phyloP scores from a whole-genome alignment of 2,113 vertebrate species.

The Muscicapa adusta region DNA sequence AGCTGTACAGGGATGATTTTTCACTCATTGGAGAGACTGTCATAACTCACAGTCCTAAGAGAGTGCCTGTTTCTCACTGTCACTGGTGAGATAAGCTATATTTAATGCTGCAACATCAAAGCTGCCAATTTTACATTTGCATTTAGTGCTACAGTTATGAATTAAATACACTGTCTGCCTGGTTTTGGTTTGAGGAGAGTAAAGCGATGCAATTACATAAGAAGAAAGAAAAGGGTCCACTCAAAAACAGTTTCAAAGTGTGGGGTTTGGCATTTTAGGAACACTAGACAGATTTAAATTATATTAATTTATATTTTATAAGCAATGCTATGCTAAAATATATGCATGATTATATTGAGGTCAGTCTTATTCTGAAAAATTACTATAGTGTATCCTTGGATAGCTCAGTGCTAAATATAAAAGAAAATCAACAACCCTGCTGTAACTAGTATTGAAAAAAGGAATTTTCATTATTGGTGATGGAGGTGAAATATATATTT shows the following conservation, averaged over 20 bases:
- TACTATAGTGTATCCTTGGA: background rate
- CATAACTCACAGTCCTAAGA: conserved; percentile 63
- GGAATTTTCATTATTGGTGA: background rate
- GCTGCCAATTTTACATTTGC: conserved; percentile 62
- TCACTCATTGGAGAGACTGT: conserved; percentile 57
- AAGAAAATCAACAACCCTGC: background rate
- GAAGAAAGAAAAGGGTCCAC: background rate
- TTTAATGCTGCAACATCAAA: conserved; percentile 28
- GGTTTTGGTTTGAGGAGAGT: conserved; percentile 17
- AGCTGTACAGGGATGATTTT: conserved; percentile 50
- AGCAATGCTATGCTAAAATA: background rate
- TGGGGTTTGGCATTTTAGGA: background rate
- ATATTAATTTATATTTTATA: background rate
- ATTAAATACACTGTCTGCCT: background rate
- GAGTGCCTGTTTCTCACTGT: conserved; percentile 66
- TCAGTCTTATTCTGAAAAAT: background rate
- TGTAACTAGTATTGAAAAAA: background rate
- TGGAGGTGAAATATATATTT: background rate
- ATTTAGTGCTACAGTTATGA: conserved; percentile 19
- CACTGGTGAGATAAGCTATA: conserved; percentile 64
- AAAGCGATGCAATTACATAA: conserved; percentile 13
- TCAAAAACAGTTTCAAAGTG: background rate
- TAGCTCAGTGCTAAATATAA: background rate
- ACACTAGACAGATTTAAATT: background rate
- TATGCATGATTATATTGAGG: background rate